Evolutionary conservation across 2,113 vertebrate species (phyloP), one percentile per base, ranked within the genome.

Genomic region (Megaceryle torquata): DNA sequence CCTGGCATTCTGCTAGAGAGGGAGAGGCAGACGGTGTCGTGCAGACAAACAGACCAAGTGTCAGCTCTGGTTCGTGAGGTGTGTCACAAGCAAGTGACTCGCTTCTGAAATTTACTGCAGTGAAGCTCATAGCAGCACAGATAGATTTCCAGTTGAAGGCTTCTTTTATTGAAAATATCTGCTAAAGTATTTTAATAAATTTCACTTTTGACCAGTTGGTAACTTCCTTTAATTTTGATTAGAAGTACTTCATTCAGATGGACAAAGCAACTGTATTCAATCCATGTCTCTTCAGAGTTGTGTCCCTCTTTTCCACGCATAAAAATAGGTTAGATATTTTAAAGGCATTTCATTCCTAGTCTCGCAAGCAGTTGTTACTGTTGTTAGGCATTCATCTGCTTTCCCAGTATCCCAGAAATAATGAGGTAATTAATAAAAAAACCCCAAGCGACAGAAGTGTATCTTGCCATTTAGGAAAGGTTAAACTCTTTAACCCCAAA

Each of bases 11-110:
- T 39, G 33, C 37, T 29, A 14, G 26, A 63, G 26, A 3, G 15
- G 15, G 1, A 29, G 33, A 46, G 28, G 13, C 24, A 1, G 2
- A 17, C 4, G 16, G 1, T 26, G 24, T n/a, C 10, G 3, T 68
- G 53, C 25, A 61, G 20, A 39, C 15, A 39, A 67, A 35, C 31
- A 39, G 29, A 31, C 15, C 20, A 59, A 48, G 6, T 59, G 41
- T 72, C 51, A n/a, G 31, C 26, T 68, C 17, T 50, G 17, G 24
- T 46, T 80, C 53, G 50, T n/a, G 88, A 46, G 13, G 29, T 33
- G 37, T 22, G 6, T 65, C n/a, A 28, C 28, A n/a, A 56, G 20
- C 28, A n/a, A 56, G 10, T n/a, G 29, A 69, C n/a, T 26, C 0
- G 0, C 31, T 69, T 69, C 57, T 44, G 59, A 89, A 68, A 63